Evolutionary conservation across 2,797 vertebrate species (phyloP).

Genomic region (Anisognathus igniventris): DNA sequence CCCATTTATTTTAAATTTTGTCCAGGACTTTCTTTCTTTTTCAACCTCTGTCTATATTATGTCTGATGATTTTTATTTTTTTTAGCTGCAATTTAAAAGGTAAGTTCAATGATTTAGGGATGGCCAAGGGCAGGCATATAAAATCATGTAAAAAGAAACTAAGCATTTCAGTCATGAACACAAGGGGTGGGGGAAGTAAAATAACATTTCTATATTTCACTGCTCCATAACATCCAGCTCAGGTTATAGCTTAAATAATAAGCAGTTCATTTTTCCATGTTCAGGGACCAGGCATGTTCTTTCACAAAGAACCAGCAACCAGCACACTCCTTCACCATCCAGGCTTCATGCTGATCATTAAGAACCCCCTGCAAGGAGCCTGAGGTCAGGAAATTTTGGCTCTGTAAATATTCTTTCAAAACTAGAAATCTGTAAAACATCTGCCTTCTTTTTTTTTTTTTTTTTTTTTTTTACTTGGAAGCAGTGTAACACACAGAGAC

Average conservation of each 20-base stretch:
- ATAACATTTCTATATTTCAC: neutral
- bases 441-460: neutral
- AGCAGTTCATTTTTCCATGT: neutral
- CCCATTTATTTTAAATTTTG: neutral
- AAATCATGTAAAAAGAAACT: neutral
- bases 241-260: neutral
- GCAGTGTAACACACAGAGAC: neutral
- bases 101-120: neutral
- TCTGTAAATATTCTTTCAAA: neutral
- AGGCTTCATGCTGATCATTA: neutral
- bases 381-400: neutral
- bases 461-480: neutral
- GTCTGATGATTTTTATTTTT: neutral
- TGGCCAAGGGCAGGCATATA: neutral
- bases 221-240: neutral
- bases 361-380: neutral
- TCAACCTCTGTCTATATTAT: neutral
- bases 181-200: fast-evolving
- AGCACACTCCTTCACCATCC: neutral
- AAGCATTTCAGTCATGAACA: neutral
- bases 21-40: neutral
- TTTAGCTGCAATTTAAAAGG: neutral
- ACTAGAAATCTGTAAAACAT: neutral
- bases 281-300: neutral
- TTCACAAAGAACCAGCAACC: neutral